Percentiles rank a stretch among this genome's conserved stretches.
These are phyloP conservation scores for Plebejus melissa DNA, from an alignment of 2,888 invertebrate genomes.

Conservation along the genomic window DNA sequence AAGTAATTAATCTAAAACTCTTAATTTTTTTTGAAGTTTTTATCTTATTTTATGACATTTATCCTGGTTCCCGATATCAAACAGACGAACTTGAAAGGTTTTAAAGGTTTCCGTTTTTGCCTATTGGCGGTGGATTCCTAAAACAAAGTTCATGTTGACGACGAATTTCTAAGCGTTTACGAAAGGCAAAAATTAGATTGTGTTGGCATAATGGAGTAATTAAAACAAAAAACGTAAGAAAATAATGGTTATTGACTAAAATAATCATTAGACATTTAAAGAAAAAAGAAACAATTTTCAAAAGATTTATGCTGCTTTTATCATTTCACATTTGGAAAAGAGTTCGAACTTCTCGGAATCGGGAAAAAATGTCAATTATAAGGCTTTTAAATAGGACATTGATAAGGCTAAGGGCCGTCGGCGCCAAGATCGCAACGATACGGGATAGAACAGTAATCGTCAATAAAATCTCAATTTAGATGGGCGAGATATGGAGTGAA, in stretches of 20 bases:
- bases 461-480: slow-evolving; percentile 80
- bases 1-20: neutral
- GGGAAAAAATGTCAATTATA: slow-evolving; percentile 24
- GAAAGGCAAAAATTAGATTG: too few relatives aligned
- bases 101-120: too few relatives aligned
- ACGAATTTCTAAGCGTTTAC: too few relatives aligned
- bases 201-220: neutral
- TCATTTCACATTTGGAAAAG: slow-evolving; percentile 6
- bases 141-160: too few relatives aligned
- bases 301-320: slow-evolving; percentile 26
- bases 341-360: slow-evolving; percentile 16
- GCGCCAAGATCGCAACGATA: slow-evolving; percentile 79
- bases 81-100: too few relatives aligned
- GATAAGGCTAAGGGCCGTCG: slow-evolving; percentile 48
- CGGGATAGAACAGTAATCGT: slow-evolving; percentile 76
- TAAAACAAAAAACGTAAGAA: neutral
- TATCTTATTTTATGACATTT: too few relatives aligned
- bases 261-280: neutral
- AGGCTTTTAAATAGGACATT: slow-evolving; percentile 30
- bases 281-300: neutral
- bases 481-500: slow-evolving; percentile 75
- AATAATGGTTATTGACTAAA: neutral
- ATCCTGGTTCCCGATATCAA: too few relatives aligned
- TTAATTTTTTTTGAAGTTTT: too few relatives aligned
- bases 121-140: too few relatives aligned